These are phyloP conservation scores for Pimephales promelas DNA, from an alignment of 2,113 vertebrate genomes.

Conservation along the genomic window DNA sequence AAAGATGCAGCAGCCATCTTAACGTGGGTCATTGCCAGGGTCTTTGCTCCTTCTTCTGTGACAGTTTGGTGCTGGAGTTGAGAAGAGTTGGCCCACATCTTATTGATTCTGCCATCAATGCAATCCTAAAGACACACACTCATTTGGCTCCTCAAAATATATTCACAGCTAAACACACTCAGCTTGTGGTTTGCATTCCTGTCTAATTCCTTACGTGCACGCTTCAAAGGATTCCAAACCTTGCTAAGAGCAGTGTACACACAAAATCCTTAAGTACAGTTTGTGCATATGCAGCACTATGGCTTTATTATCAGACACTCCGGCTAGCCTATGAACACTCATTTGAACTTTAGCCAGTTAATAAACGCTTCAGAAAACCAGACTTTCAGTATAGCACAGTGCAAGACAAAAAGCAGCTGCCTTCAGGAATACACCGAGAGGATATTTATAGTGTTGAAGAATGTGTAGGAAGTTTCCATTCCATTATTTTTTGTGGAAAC, in stretches of 20 bases:
- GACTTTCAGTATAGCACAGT: neutral
- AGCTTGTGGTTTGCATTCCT: neutral
- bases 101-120: neutral
- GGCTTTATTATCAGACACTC: neutral
- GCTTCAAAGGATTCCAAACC: conserved; percentile 17
- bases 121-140: neutral
- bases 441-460: neutral
- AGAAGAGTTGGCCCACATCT: neutral
- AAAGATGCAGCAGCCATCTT: conserved; percentile 25
- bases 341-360: neutral
- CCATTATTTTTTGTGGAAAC: too few species aligned
- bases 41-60: neutral
- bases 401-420: neutral
- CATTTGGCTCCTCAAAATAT: neutral
- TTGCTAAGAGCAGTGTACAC: conserved; percentile 3
- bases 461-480: neutral
- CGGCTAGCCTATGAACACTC: neutral
- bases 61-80: conserved; percentile 5
- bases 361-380: neutral
- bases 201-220: neutral
- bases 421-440: neutral
- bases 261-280: conserved; percentile 9
- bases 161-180: neutral
- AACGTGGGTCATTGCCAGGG: neutral
- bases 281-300: neutral